Evolutionary conservation across 2,113 vertebrate species (phyloP), one percentile per base, ranked within the genome.

Genomic region (Phalacrocorax aristotelis): DNA sequence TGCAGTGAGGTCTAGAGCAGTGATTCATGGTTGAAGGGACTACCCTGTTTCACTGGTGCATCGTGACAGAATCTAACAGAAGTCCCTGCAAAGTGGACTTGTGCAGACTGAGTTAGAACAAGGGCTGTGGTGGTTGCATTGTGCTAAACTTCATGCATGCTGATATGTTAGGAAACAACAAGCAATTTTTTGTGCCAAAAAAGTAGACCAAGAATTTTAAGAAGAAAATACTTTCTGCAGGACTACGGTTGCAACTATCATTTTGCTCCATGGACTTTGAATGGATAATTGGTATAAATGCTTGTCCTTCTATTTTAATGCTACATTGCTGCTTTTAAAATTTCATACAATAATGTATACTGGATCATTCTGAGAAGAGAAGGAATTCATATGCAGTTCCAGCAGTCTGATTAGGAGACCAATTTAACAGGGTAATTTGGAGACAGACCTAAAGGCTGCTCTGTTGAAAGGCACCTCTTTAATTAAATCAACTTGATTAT

Each of bases 231-330:
- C 11, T 36, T 94, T 61, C 27, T 65, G 19, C 9, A 51, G 17
- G 23, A 71, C 19, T 65, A 64, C 0, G 0, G 15, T 49, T 68
- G 42, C 52, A 81, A 60, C 18, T 51, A 46, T 10, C 3, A 5
- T 84, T 93, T 74, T 78, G 34, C 46, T 58, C 57, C 30, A 40
- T 8, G 18, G 36, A 42, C 16, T 17, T 22, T n/a, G 40, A 90
- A 66, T 42, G 4, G 10, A 46, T 46, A 18, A 46, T 15, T 38
- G 87, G 10, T 40, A 46, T 54, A 89, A 89, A 81, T 91, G n/a
- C 13, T 13, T 25, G 15, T 60, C 32, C 40, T 82, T 82, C 51
- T 69, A 61, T 69, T 77, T 76, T 42, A 61, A 68, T 51, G 9
- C 18, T 54, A n/a, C 29, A n/a, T 11, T 55, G 32, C 13, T 64